These are phyloP conservation scores for Mormyrus proboscirostris DNA, from an alignment of 2,797 vertebrate genomes.

Conservation along the genomic window DNA sequence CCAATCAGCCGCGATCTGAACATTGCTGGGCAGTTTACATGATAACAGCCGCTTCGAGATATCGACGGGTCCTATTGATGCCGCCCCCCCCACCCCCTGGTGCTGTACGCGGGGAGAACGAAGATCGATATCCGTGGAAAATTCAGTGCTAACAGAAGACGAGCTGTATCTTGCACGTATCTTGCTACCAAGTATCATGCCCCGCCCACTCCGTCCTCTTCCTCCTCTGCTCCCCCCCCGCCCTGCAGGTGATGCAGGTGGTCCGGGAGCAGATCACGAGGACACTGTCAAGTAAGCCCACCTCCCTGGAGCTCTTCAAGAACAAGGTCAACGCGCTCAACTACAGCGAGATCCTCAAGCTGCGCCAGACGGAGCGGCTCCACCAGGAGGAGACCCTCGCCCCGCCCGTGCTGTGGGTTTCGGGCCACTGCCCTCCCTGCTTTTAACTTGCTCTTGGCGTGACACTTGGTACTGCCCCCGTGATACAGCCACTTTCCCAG, in stretches of 20 bases:
- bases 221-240: not conserved
- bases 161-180: not conserved
- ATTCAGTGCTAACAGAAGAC: not conserved
- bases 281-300: slow-evolving; percentile 79
- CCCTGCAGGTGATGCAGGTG: slow-evolving; percentile 85
- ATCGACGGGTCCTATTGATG: not conserved
- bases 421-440: no score
- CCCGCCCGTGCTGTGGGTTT: slow-evolving; percentile 71
- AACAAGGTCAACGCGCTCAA: slow-evolving; percentile 83
- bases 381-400: slow-evolving; percentile 92
- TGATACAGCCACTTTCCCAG: not conserved
- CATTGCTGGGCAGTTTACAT: not conserved
- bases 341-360: slow-evolving; percentile 90
- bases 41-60: not conserved
- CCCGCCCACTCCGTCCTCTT: not conserved
- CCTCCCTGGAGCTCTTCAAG: slow-evolving; percentile 89
- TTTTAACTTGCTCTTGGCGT: not conserved
- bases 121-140: not conserved
- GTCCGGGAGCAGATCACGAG: slow-evolving; percentile 93
- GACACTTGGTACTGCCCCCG: not conserved
- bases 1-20: not conserved
- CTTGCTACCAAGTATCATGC: not conserved
- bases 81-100: not conserved
- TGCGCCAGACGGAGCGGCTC: slow-evolving; percentile 85
- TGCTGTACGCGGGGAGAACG: not conserved